Evolutionary conservation across 2,888 invertebrate genomes (phyloP).

Genomic region (Catocala sponsa): DNA sequence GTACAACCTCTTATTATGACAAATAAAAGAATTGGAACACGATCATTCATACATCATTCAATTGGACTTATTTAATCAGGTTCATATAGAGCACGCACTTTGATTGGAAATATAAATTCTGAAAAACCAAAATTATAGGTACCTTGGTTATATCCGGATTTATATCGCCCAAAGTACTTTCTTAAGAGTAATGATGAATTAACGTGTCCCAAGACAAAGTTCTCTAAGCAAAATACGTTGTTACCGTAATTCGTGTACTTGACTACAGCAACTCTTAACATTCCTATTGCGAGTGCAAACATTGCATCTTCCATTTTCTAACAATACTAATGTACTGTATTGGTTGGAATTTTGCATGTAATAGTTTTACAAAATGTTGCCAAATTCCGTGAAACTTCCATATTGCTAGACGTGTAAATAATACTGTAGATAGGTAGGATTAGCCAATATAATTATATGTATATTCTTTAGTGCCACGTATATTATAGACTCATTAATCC

Average conservation of each 20-base stretch:
- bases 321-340: conserved; percentile 15
- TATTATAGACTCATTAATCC: conserved; percentile 60
- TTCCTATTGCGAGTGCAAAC: conserved; percentile 11
- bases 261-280: conserved; percentile 1
- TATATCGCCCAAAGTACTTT: too few species aligned
- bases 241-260: neutral
- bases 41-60: too few species aligned
- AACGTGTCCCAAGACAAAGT: too few species aligned
- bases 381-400: conserved; percentile 68
- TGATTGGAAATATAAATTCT: too few species aligned
- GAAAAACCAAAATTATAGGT: too few species aligned
- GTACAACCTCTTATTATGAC: neutral
- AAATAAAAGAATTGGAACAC: too few species aligned
- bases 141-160: too few species aligned
- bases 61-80: too few species aligned
- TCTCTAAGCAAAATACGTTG: too few species aligned
- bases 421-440: conserved; percentile 76
- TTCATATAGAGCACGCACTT: too few species aligned
- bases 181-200: too few species aligned
- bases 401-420: conserved; percentile 74
- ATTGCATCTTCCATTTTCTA: conserved; percentile 28
- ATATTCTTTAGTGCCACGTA: conserved; percentile 69
- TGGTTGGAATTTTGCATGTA: conserved; percentile 25
- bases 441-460: conserved; percentile 63
- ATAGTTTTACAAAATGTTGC: conserved; percentile 62